A percentile compares a stretch with the other conserved stretches of the same genome.
phyloP scores from a whole-genome alignment of 2,888 invertebrate species.

The Stenotaenia linearis region DNA sequence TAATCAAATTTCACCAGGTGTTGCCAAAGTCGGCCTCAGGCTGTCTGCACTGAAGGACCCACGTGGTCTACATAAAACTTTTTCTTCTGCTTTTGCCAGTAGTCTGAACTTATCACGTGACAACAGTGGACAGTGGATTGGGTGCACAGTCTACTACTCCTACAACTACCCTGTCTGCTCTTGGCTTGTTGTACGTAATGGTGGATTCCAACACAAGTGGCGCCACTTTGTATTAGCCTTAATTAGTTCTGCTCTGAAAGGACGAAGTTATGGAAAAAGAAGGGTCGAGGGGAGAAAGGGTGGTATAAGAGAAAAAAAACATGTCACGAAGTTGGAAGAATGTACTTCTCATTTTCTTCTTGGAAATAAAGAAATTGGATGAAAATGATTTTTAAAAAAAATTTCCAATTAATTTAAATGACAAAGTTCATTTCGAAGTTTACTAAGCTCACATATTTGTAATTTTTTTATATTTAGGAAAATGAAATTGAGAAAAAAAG shows the following conservation, averaged over 20 bases:
- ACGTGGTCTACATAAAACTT: slow-evolving; percentile 4
- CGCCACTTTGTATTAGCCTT: slow-evolving; percentile 6
- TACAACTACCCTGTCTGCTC: slow-evolving; percentile 18
- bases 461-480: too few relatives aligned
- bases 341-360: too few relatives aligned
- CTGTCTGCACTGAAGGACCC: background rate
- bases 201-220: slow-evolving; percentile 1
- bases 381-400: too few relatives aligned
- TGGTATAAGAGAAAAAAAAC: too few relatives aligned
- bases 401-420: too few relatives aligned
- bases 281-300: background rate
- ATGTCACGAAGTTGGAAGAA: background rate
- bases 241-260: background rate
- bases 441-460: too few relatives aligned
- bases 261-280: background rate
- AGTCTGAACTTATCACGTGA: slow-evolving; percentile 12
- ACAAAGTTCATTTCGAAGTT: too few relatives aligned
- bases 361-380: too few relatives aligned
- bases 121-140: slow-evolving; percentile 17
- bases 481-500: too few relatives aligned
- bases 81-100: slow-evolving; percentile 6
- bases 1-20: slow-evolving; percentile 12
- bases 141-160: slow-evolving; percentile 12
- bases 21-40: background rate
- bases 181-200: background rate